These are phyloP conservation scores for Porphyrio hochstetteri DNA, from an alignment of 2,113 vertebrate genomes.

Conservation along the genomic window DNA sequence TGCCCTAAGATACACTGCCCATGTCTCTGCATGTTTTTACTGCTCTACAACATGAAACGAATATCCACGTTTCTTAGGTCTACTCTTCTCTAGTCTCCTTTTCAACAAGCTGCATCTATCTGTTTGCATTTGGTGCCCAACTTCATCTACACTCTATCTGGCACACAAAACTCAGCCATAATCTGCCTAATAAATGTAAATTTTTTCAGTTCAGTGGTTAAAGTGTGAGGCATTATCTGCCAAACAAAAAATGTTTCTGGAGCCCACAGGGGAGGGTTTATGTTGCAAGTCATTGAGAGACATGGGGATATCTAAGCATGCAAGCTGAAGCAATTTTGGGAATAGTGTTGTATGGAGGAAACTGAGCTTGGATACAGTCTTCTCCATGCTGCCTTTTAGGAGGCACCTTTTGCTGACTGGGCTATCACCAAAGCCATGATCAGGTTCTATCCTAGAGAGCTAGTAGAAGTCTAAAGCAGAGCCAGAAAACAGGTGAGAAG, in stretches of 20 bases:
- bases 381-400: neutral
- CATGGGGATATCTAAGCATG: neutral
- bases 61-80: neutral
- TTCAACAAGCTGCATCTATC: neutral
- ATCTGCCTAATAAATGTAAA: neutral
- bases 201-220: neutral
- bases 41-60: neutral
- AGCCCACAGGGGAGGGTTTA: neutral
- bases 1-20: neutral
- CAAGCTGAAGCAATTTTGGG: neutral
- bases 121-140: neutral
- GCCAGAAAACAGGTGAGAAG: neutral
- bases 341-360: neutral
- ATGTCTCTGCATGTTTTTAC: neutral
- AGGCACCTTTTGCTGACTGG: neutral
- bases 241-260: neutral
- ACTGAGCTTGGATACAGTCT: neutral
- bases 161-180: rapidly evolving
- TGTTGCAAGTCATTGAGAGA: neutral
- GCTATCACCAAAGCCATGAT: neutral
- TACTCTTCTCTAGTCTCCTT: neutral
- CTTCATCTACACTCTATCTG: neutral
- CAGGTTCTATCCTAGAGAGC: neutral
- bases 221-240: neutral
- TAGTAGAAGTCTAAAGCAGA: neutral